phyloP scores from a whole-genome alignment of 1,140 invertebrate species.

The Akabosia matsudoensis region DNA sequence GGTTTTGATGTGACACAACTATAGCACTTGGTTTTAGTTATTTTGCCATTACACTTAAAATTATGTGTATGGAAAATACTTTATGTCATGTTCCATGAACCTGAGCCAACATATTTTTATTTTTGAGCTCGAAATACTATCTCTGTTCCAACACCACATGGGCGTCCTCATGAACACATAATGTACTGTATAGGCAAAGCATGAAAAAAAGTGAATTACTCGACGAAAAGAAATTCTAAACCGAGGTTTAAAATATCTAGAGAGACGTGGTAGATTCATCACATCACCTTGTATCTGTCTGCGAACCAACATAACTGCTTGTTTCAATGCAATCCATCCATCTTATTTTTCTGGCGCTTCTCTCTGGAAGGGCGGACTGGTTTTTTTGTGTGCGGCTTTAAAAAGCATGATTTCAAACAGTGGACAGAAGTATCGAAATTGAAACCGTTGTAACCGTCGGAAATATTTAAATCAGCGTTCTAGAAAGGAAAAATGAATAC shows the following conservation, averaged over 20 bases:
- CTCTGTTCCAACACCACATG: background rate
- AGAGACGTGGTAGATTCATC: background rate
- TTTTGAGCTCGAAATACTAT: background rate
- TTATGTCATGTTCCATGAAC: background rate
- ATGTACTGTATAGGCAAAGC: no score
- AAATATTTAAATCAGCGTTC: no score
- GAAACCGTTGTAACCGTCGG: no score
- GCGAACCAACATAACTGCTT: background rate
- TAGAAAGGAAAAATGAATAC: no score
- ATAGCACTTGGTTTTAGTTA: background rate
- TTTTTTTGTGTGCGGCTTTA: no score
- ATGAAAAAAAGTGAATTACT: background rate
- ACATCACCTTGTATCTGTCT: background rate
- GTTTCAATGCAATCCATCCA: constrained; percentile 4
- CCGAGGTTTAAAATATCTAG: background rate
- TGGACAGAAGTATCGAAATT: no score
- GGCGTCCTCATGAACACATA: background rate
- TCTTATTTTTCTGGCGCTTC: constrained; percentile 11
- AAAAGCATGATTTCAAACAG: no score
- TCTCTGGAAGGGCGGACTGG: constrained; percentile 8
- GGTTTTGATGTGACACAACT: background rate
- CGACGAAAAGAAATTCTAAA: background rate
- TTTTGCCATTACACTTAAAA: background rate
- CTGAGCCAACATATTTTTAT: background rate
- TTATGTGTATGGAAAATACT: background rate